These are phyloP conservation scores for Geophilus truncorum DNA, from an alignment of 2,888 invertebrate species.

Conservation along the genomic window DNA sequence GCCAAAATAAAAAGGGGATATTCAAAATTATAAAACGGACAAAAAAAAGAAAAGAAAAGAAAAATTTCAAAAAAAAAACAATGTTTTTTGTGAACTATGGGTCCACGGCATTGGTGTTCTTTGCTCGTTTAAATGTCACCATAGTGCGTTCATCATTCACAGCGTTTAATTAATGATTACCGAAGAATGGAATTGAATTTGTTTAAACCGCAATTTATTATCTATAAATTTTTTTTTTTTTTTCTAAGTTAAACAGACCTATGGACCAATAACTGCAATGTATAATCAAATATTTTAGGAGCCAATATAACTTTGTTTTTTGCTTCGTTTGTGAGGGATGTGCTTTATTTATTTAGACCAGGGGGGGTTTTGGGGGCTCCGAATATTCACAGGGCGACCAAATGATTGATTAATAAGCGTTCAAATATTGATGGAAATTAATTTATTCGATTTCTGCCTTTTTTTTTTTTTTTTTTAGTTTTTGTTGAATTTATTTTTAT, in stretches of 20 bases:
- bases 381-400: not conserved
- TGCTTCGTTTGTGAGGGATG: conserved; percentile 10
- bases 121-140: not conserved
- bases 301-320: not conserved
- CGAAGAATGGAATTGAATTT: not conserved
- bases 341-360: not conserved
- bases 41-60: not conserved
- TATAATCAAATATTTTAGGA: not conserved
- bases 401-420: not conserved
- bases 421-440: not conserved
- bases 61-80: not conserved
- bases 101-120: not conserved
- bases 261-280: conserved; percentile 6
- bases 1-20: not conserved
- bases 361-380: not conserved
- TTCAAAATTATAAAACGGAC: not conserved
- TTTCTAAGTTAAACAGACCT: not conserved
- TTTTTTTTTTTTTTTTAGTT: not conserved
- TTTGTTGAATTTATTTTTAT: too few relatives aligned
- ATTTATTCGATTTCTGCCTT: not conserved
- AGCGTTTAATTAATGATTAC: not conserved
- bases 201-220: not conserved
- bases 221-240: not conserved
- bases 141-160: conserved; percentile 7
- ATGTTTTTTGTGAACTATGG: not conserved